phyloP scores from a whole-genome alignment of 1,140 invertebrate species.

The Diachasmimorpha longicaudata region DNA sequence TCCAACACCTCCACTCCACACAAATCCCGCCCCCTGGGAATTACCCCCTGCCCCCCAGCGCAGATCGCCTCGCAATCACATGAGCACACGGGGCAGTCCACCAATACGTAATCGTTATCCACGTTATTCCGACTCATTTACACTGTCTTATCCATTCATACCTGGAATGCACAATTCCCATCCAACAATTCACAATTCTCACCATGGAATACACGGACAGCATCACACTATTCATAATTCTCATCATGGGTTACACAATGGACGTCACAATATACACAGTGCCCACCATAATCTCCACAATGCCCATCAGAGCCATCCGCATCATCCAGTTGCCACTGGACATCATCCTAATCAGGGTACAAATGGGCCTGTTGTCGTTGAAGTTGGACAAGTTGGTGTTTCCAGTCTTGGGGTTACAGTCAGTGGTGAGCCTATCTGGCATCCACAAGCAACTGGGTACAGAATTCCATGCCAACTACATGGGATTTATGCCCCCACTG shows the following conservation, averaged over 20 bases:
- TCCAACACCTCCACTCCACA: constrained; percentile 46
- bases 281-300: constrained; percentile 51
- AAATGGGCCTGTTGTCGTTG: constrained; percentile 54
- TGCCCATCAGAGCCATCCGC: constrained; percentile 50
- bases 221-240: constrained; percentile 43
- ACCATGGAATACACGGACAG: constrained; percentile 40
- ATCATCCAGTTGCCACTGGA: constrained; percentile 45
- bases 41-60: constrained; percentile 46
- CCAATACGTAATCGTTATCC: constrained; percentile 52
- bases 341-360: constrained; percentile 55
- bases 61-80: constrained; percentile 52
- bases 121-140: constrained; percentile 49
- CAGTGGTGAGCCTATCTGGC: constrained; percentile 52
- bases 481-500: constrained; percentile 50
- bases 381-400: constrained; percentile 55
- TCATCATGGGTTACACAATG: constrained; percentile 48
- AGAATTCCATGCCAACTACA: constrained; percentile 57
- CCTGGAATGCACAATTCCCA: constrained; percentile 50
- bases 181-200: constrained; percentile 43
- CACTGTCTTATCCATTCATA: constrained; percentile 45
- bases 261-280: constrained; percentile 41
- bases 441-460: constrained; percentile 53
- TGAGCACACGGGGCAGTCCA: constrained; percentile 49
- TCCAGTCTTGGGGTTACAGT: constrained; percentile 54
- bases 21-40: constrained; percentile 51